Conservation (phyloP, 2,797 vertebrate genomes). For the Hephaestus fuliginosus region DNA sequence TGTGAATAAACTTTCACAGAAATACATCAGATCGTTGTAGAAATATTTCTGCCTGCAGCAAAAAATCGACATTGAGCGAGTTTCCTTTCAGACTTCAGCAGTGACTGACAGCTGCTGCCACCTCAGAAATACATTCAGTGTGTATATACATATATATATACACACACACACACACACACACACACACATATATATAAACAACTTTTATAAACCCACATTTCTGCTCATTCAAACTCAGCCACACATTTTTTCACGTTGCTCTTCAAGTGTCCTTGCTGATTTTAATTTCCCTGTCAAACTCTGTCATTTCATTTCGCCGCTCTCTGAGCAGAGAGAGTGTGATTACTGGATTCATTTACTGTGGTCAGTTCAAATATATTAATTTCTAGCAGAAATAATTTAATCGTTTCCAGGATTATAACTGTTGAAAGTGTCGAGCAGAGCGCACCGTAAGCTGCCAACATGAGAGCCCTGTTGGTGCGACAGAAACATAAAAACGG, state of each 20-base stretch:
- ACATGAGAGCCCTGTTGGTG: neutral
- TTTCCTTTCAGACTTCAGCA: neutral
- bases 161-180: no score
- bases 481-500: neutral
- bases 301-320: conserved; percentile 8
- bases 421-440: neutral
- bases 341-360: conserved; percentile 22
- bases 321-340: neutral
- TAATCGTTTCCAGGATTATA: conserved; percentile 7
- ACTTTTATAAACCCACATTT: neutral
- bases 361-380: neutral
- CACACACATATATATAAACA: no score
- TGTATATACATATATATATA: no score
- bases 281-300: conserved; percentile 20
- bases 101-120: neutral
- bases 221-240: neutral
- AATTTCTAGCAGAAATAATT: neutral
- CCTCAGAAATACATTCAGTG: neutral
- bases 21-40: neutral
- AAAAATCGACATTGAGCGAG: no score
- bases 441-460: neutral
- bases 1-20: neutral
- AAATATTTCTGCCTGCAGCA: no score
- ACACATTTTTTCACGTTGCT: neutral
- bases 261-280: conserved; percentile 10